phyloP scores from a whole-genome alignment of 2,888 invertebrate genomes.

The Acholoe squamosa region DNA sequence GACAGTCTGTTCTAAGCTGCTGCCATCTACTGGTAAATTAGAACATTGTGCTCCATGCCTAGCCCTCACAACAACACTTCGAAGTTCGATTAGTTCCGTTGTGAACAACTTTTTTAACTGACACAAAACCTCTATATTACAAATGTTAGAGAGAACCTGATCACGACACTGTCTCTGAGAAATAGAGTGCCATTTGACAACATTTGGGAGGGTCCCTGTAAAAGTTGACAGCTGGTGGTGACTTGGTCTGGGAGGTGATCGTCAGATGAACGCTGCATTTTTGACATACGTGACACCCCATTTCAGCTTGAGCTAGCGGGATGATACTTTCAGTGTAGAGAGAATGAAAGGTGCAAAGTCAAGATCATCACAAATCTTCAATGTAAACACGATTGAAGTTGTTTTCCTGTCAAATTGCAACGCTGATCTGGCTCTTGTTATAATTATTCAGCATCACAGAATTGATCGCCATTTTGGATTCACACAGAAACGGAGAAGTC shows the following conservation, averaged over 20 bases:
- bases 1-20: background rate
- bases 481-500: constrained; percentile 47
- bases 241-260: constrained; percentile 53
- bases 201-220: background rate
- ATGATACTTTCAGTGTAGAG: no score
- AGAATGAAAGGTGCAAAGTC: background rate
- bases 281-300: constrained; percentile 57
- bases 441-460: constrained; percentile 64
- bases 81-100: background rate
- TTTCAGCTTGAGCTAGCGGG: background rate
- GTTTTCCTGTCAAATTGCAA: background rate
- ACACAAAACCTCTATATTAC: background rate
- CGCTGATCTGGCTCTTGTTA: constrained; percentile 35
- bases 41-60: background rate
- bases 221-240: constrained; percentile 52
- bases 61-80: background rate
- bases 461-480: constrained; percentile 66
- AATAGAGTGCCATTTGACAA: background rate
- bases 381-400: background rate
- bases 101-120: background rate
- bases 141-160: background rate
- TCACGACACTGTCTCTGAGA: no score
- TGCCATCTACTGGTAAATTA: constrained; percentile 22
- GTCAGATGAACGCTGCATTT: background rate
- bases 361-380: background rate